phyloP scores from a whole-genome alignment of 2,888 invertebrate genomes.

The Esperia sulphurella region DNA sequence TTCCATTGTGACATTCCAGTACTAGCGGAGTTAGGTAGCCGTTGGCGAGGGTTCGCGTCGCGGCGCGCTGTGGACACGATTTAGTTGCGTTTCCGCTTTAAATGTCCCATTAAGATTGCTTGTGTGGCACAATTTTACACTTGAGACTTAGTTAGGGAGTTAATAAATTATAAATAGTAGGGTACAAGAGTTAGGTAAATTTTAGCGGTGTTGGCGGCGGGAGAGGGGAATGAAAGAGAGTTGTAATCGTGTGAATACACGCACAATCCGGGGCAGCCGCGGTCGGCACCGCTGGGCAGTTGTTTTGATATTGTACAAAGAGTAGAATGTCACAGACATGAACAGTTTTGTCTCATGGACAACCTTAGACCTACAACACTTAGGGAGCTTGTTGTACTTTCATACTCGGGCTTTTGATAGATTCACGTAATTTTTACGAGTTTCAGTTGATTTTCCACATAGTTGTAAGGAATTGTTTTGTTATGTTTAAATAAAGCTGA shows the following conservation, averaged over 20 bases:
- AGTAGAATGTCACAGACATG: conserved; percentile 55
- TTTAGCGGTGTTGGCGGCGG: conserved; percentile 36
- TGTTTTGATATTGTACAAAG: conserved; percentile 59
- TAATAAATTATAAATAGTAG: conserved; percentile 70
- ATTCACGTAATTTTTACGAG: conserved; percentile 32
- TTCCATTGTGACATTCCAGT: conserved; percentile 41
- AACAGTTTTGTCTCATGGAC: conserved; percentile 48
- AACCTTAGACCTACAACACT: conserved; percentile 49
- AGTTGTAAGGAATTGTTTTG: not conserved
- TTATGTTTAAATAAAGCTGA: too few relatives aligned
- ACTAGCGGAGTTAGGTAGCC: conserved; percentile 17
- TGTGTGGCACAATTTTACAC: conserved; percentile 74
- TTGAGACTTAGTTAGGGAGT: conserved; percentile 67
- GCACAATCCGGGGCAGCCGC: conserved; percentile 27
- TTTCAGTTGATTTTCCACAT: conserved; percentile 23
- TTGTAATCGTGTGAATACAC: conserved; percentile 11
- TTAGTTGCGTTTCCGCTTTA: conserved; percentile 47
- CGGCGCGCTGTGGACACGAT: conserved; percentile 26
- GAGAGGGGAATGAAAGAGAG: not conserved
- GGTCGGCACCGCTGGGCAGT: conserved; percentile 22
- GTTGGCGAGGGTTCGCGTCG: conserved; percentile 17
- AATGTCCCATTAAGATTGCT: conserved; percentile 57
- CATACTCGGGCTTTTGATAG: conserved; percentile 49
- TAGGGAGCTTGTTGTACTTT: conserved; percentile 49
- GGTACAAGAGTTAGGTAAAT: conserved; percentile 48